Evolutionary conservation across 1,140 invertebrate species (phyloP).

Genomic region (Zaprionus camerounensis): DNA sequence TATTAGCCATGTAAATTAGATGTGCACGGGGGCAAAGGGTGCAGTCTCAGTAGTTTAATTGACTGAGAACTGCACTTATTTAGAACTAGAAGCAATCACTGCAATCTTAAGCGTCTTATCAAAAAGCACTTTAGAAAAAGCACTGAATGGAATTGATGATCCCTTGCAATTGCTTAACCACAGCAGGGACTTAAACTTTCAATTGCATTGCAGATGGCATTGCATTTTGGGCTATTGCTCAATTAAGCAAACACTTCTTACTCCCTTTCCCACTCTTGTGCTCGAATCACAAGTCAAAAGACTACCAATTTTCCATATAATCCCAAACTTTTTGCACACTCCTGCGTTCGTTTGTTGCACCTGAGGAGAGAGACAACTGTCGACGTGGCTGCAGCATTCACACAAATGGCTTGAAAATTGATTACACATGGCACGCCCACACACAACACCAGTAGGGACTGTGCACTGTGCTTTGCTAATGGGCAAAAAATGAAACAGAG

Average conservation of each 20-base stretch:
- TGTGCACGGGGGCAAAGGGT: background rate
- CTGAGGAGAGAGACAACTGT: constrained; percentile 21
- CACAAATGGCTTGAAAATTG: constrained; percentile 67
- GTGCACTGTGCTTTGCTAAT: constrained; percentile 37
- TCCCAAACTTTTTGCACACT: constrained; percentile 23
- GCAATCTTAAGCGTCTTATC: no score
- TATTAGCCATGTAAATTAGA: constrained; percentile 35
- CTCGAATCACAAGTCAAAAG: constrained; percentile 40
- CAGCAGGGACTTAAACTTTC: background rate
- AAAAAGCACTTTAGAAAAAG: no score
- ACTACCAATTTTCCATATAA: constrained; percentile 11
- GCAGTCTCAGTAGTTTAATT: background rate
- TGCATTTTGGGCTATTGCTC: background rate
- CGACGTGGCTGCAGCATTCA: constrained; percentile 27
- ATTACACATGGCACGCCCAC: constrained; percentile 73
- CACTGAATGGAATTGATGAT: no score
- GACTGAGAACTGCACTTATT: background rate
- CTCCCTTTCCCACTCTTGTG: background rate
- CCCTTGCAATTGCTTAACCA: no score
- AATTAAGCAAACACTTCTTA: background rate
- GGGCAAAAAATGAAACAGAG: constrained; percentile 47
- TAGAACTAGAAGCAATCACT: no score
- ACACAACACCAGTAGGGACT: constrained; percentile 11
- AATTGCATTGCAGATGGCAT: background rate
- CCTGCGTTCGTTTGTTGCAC: background rate